Base-by-base conservation (phyloP, 2,113 vertebrate species). In the Apaloderma vittatum region DNA sequence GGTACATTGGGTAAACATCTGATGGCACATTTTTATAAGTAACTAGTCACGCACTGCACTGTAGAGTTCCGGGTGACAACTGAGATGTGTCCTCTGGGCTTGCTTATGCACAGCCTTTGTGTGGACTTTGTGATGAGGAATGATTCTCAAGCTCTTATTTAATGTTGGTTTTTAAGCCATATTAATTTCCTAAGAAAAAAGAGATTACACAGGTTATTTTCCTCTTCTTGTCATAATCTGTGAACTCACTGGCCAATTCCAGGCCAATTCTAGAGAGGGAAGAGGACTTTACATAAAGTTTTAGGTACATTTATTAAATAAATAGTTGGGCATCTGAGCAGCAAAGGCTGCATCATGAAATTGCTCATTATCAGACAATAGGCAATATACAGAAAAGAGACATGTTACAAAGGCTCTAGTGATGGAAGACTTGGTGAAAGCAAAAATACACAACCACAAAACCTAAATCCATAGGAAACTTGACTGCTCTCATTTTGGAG, bases 1-100 rank as follows among this genome's bases (percentile, higher is more conserved):
- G n/a, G 34, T 52, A 88, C n/a, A 26, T 8, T 77, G 86, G 37
- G 55, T 88, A 93, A 96, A 86, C 65, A 91, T 70, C 74, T 93
- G 94, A 40, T 6, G 63, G 51, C 36, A 80, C 19, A 11, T 74
- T 89, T 90, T 67, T 67, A 57, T 29, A 78, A 80, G 72, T 74
- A 88, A 51, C 68, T 86, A 17, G 79, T 93, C 79, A 91, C 2
- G 3, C 17, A 6, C 59, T n/a, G 57, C 67, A 32, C 48, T 78
- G 67, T 48, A 57, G 46, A 11, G 27, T 9, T 79, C 54, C 81
- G 70, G 48, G 36, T 61, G 79, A 63, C 21, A 26, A 76, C 55
- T 3, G 71, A 40, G 51, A 84, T 6, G 1, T 34, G 40, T 86
- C 61, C 40, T 74, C 76, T 49, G 63, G 57, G 37, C 45, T 90